Conservation (phyloP, 2,113 vertebrate genomes). For the Percina caprodes region DNA sequence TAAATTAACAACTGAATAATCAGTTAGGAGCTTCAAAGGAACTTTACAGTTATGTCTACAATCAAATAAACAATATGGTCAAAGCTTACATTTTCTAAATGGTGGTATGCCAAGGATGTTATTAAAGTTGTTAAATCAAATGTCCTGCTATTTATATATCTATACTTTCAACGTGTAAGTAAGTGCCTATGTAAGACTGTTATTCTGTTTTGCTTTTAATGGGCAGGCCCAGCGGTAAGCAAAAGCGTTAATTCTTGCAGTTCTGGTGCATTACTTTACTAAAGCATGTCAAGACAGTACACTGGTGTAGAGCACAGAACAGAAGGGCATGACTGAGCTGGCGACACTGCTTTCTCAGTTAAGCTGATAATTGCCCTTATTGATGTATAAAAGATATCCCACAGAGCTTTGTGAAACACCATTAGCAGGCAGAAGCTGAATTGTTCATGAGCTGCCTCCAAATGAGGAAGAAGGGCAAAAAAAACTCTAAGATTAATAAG, state of each 20-base stretch:
- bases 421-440: constrained; percentile 85
- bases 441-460: constrained; percentile 86
- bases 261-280: constrained; percentile 32
- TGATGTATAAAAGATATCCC: constrained; percentile 90
- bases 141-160: background rate
- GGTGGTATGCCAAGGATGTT: background rate
- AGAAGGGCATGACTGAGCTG: constrained; percentile 78
- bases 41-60: background rate
- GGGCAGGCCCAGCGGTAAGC: background rate
- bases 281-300: constrained; percentile 48
- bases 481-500: constrained; percentile 81
- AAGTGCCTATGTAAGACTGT: background rate
- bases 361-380: constrained; percentile 89
- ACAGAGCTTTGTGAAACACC: constrained; percentile 85
- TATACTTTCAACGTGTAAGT: background rate
- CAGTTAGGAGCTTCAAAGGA: background rate
- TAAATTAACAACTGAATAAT: background rate
- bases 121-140: background rate
- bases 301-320: constrained; percentile 47
- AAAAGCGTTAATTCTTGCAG: constrained; percentile 35
- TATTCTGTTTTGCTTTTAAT: constrained; percentile 19
- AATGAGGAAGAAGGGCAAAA: constrained; percentile 79
- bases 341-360: constrained; percentile 81
- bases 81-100: constrained; percentile 1
- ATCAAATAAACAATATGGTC: background rate